These are phyloP conservation scores for Ferrisia virgata DNA, from an alignment of 2,888 invertebrate genomes.

Conservation along the genomic window DNA sequence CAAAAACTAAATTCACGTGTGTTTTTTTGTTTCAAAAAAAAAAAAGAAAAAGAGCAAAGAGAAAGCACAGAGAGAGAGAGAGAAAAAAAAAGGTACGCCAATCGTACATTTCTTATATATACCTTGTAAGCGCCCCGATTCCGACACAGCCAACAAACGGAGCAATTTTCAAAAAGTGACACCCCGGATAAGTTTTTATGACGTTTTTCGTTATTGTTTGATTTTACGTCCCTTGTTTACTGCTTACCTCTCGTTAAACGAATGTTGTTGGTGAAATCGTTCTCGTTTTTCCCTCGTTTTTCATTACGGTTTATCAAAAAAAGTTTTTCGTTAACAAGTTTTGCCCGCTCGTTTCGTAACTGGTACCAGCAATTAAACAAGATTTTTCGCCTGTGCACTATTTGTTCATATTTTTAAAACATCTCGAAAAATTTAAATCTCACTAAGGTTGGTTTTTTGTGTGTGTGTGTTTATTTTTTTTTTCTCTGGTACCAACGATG, in stretches of 20 bases:
- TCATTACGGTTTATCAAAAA: conserved; percentile 13
- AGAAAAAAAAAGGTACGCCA: background rate
- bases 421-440: background rate
- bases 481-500: background rate
- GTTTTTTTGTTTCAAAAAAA: conserved; percentile 11
- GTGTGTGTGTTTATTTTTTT: too few species aligned
- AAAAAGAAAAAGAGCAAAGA: background rate
- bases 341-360: background rate
- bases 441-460: too few species aligned
- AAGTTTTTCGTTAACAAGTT: conserved; percentile 11
- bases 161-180: conserved; percentile 33
- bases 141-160: conserved; percentile 19
- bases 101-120: conserved; percentile 30
- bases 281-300: conserved; percentile 19
- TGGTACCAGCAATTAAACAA: background rate
- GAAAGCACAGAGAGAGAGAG: too few species aligned
- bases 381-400: background rate
- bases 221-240: conserved; percentile 33
- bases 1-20: conserved; percentile 38
- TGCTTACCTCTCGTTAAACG: conserved; percentile 32
- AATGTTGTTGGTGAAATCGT: conserved; percentile 26
- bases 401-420: background rate
- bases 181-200: conserved; percentile 31
- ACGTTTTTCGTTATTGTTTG: conserved; percentile 33
- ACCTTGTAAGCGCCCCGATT: conserved; percentile 28